Base-by-base conservation (phyloP, 2,113 vertebrate genomes). In the Lepisosteus oculatus region DNA sequence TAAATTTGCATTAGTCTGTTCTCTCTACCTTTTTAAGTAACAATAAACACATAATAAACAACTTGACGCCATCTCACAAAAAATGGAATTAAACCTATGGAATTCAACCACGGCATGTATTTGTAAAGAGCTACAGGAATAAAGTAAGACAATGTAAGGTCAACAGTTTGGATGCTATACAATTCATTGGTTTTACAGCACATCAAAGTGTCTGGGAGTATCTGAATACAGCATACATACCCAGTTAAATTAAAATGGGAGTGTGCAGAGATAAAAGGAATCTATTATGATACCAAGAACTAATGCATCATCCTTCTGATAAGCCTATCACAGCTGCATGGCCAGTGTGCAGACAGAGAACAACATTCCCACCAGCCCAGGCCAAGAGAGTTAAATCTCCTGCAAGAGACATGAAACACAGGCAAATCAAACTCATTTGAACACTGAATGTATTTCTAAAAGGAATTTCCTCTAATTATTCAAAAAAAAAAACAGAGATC, bases 221-320 rank as follows among this genome's bases (percentile, higher is more conserved):
- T 86, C 84, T 88, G 77, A 89, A 90, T 84, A 83, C 80, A 82
- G 83, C 82, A 75, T 88, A 77, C 77, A 73, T 70, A 75, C 76
- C 75, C 72, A 65, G 86, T 73, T 86, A 86, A 88, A 89, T 86
- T 85, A 88, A 85, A 87, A 80, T 77, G 71, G 74, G 80, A 81
- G 78, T 86, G 78, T 83, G 86, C 80, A 78, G 83, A 86, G 79
- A 90, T 89, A 86, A 89, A 89, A 89, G 72, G 75, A 87, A 84
- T 85, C 83, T 86, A 89, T 87, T 90, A 87, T 78, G 80, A 77
- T 70, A 72, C 85, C 84, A 81, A 88, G 81, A 81, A 85, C 84
- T 86, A 85, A 86, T 88, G 85, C 71, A 88, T 90, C 86, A 83
- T 78, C 65, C 74, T 41, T 75, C 81, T 78, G 84, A 89, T 89